Conservation (phyloP, 2,888 invertebrate species). For the Euclidia mi region DNA sequence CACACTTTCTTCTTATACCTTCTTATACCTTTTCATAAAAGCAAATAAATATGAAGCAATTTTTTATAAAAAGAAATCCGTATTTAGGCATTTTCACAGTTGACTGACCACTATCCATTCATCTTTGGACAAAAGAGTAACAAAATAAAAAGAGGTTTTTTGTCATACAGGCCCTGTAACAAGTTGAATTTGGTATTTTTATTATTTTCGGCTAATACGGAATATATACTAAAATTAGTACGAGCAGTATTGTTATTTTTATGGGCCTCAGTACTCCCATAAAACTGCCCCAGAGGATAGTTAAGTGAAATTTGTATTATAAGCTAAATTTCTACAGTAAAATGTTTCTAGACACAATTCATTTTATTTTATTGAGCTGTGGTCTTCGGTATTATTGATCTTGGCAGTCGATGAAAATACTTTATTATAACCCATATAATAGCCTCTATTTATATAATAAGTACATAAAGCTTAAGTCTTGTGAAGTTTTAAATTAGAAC, state of each 20-base stretch:
- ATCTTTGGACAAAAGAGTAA: constrained; percentile 20
- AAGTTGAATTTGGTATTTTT: constrained; percentile 10
- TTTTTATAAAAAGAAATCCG: not conserved
- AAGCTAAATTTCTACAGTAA: constrained; percentile 5
- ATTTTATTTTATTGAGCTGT: not conserved
- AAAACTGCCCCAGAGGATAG: constrained; percentile 18
- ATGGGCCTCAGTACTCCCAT: constrained; percentile 14
- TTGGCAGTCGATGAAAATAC: too few species aligned
- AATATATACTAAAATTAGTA: constrained; percentile 20
- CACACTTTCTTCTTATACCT: too few species aligned
- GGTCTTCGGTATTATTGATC: too few species aligned
- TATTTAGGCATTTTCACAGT: constrained; percentile 25
- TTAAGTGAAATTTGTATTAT: constrained; percentile 24
- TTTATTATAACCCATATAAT: too few species aligned
- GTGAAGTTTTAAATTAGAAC: too few species aligned
- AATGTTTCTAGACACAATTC: not conserved
- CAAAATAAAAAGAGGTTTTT: constrained; percentile 27
- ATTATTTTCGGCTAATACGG: constrained; percentile 14
- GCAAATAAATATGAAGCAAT: not conserved
- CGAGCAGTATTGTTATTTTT: constrained; percentile 27
- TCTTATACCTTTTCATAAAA: too few species aligned
- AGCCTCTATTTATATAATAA: too few species aligned
- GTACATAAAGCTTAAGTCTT: too few species aligned
- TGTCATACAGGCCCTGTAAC: constrained; percentile 1
- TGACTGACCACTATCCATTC: constrained; percentile 21